Evolutionary conservation across 2,888 invertebrate genomes (phyloP).

Genomic region (Aspidapion aeneum): DNA sequence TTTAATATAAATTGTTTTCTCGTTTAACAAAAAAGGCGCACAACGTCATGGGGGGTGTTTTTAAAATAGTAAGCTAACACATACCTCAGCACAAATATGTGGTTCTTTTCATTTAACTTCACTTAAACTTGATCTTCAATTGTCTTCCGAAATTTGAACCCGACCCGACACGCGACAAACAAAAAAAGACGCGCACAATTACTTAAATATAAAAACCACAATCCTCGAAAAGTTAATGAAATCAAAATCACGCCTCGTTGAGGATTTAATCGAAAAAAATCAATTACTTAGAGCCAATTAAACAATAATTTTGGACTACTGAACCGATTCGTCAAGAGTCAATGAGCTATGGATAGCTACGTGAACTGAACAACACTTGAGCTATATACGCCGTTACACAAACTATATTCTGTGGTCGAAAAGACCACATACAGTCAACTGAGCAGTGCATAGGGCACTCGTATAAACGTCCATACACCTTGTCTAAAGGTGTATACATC

Average conservation of each 20-base stretch:
- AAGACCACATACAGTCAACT: not conserved
- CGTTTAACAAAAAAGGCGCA: no score
- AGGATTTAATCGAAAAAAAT: slow-evolving; percentile 1
- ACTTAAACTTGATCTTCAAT: no score
- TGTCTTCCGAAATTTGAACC: no score
- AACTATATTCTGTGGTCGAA: not conserved
- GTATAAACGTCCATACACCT: slow-evolving; percentile 35
- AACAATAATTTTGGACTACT: slow-evolving; percentile 36
- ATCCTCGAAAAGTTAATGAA: not conserved
- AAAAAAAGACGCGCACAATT: not conserved
- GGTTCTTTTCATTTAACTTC: no score
- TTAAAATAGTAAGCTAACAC: no score
- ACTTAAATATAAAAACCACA: not conserved
- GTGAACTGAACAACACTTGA: not conserved
- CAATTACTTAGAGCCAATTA: slow-evolving; percentile 40
- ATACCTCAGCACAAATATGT: no score
- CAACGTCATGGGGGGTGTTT: no score
- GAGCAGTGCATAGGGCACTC: not conserved
- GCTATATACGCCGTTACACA: not conserved
- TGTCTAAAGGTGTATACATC: slow-evolving; percentile 44
- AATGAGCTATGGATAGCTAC: slow-evolving; percentile 29
- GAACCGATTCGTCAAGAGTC: slow-evolving; percentile 31
- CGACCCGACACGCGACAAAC: no score
- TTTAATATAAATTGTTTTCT: no score
- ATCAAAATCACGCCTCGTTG: not conserved